These are phyloP conservation scores for Coelogynopora nodosa DNA, from an alignment of 2,888 invertebrate species.

Conservation along the genomic window DNA sequence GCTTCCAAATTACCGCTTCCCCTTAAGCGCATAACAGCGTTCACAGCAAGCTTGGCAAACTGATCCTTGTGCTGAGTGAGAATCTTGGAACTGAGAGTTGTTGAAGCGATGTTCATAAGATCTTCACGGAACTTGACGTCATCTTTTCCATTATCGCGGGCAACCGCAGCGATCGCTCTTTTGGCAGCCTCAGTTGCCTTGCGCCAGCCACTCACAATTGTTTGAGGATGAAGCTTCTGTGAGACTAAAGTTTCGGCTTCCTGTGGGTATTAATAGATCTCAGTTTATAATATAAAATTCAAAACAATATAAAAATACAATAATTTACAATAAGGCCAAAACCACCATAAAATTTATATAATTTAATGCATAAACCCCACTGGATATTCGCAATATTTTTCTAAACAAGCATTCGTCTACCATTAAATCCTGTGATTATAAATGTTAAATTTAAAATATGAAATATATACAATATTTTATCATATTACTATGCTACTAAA, in stretches of 20 bases:
- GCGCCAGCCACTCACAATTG: conserved; percentile 91
- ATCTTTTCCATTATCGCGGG: conserved; percentile 66
- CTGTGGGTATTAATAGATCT: too few relatives aligned
- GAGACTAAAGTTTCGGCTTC: conserved; percentile 90
- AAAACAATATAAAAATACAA: too few relatives aligned
- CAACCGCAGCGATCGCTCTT: conserved; percentile 72
- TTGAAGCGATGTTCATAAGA: conserved; percentile 89
- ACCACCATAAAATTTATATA: too few relatives aligned
- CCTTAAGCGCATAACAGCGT: conserved; percentile 87
- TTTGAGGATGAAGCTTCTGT: conserved; percentile 94
- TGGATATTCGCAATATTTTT: too few relatives aligned
- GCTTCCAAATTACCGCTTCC: conserved; percentile 90
- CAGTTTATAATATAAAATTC: conserved; percentile 35
- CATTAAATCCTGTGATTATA: not conserved
- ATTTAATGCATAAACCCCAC: too few relatives aligned
- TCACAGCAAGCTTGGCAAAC: conserved; percentile 88
- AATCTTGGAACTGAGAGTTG: conserved; percentile 95
- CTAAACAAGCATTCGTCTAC: too few relatives aligned
- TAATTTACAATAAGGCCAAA: too few relatives aligned
- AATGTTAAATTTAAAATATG: too few relatives aligned
- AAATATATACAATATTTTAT: too few relatives aligned
- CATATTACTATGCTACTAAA: too few relatives aligned
- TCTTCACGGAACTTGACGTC: conserved; percentile 77
- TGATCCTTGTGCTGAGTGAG: conserved; percentile 92
- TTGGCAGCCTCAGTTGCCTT: conserved; percentile 79